A percentile compares a stretch with the other conserved stretches of the same genome.
These are phyloP conservation scores for Drosophila ezoana DNA, from an alignment of 2,888 invertebrate species.

Conservation along the genomic window DNA sequence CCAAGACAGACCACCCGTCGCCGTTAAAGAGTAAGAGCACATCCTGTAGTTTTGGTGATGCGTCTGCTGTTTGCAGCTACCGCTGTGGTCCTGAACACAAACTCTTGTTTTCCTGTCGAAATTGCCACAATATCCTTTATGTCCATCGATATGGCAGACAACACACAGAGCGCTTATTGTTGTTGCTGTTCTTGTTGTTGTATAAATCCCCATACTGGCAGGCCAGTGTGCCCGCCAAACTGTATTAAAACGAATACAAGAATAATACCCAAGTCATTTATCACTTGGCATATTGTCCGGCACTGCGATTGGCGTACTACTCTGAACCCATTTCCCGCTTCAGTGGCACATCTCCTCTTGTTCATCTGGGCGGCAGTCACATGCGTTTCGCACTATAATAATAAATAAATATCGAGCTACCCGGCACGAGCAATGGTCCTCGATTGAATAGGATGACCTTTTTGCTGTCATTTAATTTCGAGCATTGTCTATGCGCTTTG, in stretches of 20 bases:
- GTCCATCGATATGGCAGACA: conserved; percentile 61
- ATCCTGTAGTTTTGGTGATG: conserved; percentile 74
- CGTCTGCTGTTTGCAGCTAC: conserved; percentile 49
- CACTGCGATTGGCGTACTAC: conserved; percentile 80
- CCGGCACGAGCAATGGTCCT: conserved; percentile 63
- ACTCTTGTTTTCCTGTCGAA: conserved; percentile 74
- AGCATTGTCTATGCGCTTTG: conserved; percentile 80
- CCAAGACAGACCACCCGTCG: conserved; percentile 79
- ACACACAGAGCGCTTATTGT: conserved; percentile 34
- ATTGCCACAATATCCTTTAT: conserved; percentile 81
- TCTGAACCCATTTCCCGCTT: conserved; percentile 81
- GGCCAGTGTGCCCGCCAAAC: conserved; percentile 50
- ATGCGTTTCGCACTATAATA: conserved; percentile 76
- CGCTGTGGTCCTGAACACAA: conserved; percentile 69
- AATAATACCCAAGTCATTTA: conserved; percentile 82
- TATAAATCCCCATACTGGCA: conserved; percentile 52
- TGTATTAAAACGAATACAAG: conserved; percentile 65
- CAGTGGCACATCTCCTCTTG: conserved; percentile 62
- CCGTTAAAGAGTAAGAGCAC: conserved; percentile 56
- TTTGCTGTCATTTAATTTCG: conserved; percentile 82
- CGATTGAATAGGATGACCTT: conserved; percentile 78
- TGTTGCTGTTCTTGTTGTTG: conserved; percentile 47
- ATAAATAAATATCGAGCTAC: conserved; percentile 74
- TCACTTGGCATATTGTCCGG: conserved; percentile 84
- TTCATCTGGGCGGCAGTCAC: conserved; percentile 38